A percentile compares a stretch with the other conserved stretches of the same genome.
These are phyloP conservation scores for Meriones psammophilus DNA, from an alignment of 2,797 vertebrate genomes.

Conservation along the genomic window DNA sequence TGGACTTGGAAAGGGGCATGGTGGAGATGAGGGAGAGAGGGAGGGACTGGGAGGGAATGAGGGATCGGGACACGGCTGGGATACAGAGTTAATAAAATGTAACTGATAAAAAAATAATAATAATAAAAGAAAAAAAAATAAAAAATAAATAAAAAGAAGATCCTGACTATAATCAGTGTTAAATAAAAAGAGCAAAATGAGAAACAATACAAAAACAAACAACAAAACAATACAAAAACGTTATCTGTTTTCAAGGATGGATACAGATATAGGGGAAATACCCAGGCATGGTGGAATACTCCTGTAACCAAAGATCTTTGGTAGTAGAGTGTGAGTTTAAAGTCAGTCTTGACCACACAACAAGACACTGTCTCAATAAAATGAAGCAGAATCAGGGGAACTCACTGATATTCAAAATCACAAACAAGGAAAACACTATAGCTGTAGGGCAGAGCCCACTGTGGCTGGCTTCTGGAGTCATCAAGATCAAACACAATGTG, in stretches of 20 bases:
- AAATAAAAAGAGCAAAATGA: background rate
- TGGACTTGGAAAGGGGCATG: too few species aligned
- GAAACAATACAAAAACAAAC: background rate
- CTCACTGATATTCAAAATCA: background rate
- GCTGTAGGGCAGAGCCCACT: background rate
- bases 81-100: too few species aligned
- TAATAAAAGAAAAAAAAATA: too few species aligned
- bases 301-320: too few species aligned
- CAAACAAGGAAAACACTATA: background rate
- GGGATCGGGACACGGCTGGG: too few species aligned
- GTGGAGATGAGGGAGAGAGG: too few species aligned
- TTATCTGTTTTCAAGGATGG: background rate
- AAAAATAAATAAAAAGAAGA: too few species aligned
- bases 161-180: background rate
- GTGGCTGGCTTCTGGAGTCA: accelerated
- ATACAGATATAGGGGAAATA: background rate
- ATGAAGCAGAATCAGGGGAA: background rate
- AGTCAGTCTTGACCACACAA: background rate
- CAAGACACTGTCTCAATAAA: background rate
- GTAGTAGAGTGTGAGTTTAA: background rate
- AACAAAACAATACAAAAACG: too few species aligned
- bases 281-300: background rate
- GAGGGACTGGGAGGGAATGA: too few species aligned
- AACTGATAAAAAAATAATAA: too few species aligned
- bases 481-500: background rate